Evolutionary conservation across 64 coral and sea anemone genomes (phyloP).

Genomic region (Montipora sp.): DNA sequence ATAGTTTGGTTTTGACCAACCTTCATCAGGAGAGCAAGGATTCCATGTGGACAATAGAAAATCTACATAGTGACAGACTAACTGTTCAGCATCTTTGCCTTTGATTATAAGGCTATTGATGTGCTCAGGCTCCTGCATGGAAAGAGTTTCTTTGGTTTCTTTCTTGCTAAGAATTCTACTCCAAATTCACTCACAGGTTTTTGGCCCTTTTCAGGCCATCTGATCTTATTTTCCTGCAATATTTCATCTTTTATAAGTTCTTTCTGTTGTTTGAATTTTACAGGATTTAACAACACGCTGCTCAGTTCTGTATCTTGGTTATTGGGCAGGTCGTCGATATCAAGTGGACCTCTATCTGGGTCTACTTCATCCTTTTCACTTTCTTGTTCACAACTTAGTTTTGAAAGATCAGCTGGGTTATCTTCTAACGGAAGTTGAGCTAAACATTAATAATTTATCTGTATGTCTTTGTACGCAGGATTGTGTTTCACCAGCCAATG

Average conservation of each 20-base stretch:
- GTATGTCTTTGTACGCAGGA: too few species aligned
- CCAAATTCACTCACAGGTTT: slow-evolving; percentile 4
- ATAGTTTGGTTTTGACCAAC: slow-evolving; percentile 7
- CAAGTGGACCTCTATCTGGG: not conserved
- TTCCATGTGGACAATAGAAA: slow-evolving; percentile 33
- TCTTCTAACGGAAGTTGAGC: not conserved
- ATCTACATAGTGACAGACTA: slow-evolving; percentile 59
- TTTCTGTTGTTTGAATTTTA: not conserved
- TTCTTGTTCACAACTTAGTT: not conserved
- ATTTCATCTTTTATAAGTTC: slow-evolving; percentile 21
- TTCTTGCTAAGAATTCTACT: slow-evolving; percentile 1
- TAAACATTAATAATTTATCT: not conserved
- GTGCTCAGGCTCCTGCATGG: not conserved
- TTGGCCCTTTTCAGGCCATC: not conserved
- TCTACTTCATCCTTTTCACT: not conserved
- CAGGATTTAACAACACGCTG: not conserved
- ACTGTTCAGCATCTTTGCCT: slow-evolving; percentile 31
- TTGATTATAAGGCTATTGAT: not conserved
- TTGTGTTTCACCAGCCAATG: too few species aligned
- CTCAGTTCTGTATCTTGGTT: too few species aligned
- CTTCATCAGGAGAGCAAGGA: not conserved
- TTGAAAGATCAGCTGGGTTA: not conserved
- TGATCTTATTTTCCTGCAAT: not conserved
- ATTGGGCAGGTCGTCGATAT: too few species aligned
- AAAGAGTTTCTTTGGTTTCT: slow-evolving; percentile 26